These are phyloP conservation scores for Brachyptera putata DNA, from an alignment of 2,888 invertebrate species.

Conservation along the genomic window DNA sequence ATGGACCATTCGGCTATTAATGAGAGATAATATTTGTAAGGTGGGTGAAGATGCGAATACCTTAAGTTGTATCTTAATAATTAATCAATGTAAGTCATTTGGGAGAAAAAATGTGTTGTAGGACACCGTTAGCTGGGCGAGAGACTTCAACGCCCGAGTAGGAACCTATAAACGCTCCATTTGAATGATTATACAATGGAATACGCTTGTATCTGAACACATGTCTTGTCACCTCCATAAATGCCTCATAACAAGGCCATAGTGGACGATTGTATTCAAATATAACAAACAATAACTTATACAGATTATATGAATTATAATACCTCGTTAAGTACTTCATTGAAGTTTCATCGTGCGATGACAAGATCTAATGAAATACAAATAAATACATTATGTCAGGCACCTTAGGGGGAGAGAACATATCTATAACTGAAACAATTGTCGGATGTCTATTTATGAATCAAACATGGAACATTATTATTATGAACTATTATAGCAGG, in stretches of 20 bases:
- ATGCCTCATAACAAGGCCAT: not conserved
- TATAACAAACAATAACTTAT: constrained; percentile 20
- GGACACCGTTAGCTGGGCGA: not conserved
- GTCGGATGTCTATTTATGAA: too few species aligned
- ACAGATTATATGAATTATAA: not conserved
- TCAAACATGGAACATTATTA: too few species aligned
- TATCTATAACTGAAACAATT: too few species aligned
- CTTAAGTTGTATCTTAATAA: constrained; percentile 9
- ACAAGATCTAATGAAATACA: too few species aligned
- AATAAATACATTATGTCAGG: too few species aligned
- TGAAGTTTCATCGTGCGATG: too few species aligned
- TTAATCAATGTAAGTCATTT: constrained; percentile 6
- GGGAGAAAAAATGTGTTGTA: not conserved
- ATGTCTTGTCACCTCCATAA: constrained; percentile 14
- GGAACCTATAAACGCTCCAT: too few species aligned
- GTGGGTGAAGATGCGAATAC: constrained; percentile 13
- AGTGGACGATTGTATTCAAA: constrained; percentile 25
- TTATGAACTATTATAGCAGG: constrained; percentile 8
- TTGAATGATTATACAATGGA: too few species aligned
- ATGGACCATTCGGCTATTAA: constrained; percentile 4
- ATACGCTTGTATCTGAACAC: not conserved
- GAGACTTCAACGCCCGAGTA: not conserved
- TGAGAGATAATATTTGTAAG: not conserved
- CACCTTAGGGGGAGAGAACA: too few species aligned
- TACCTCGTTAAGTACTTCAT: too few species aligned